A percentile compares a stretch with the other conserved stretches of the same genome.
phyloP scores from a whole-genome alignment of 53 echinoderm and acorn worm species.

The Actinopyga echinites region DNA sequence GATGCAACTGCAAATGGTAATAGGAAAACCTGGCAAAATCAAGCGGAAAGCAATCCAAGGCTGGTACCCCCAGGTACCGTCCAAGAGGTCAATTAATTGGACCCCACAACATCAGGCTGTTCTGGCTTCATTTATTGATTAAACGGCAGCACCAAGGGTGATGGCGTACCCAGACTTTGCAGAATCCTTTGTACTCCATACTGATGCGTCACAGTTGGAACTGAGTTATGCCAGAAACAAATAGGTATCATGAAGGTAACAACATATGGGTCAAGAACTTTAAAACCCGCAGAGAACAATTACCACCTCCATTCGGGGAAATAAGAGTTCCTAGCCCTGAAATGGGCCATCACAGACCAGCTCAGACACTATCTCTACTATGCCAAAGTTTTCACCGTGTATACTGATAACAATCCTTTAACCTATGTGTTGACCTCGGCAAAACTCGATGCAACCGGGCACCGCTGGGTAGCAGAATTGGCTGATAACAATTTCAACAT shows the following conservation, averaged over 20 bases:
- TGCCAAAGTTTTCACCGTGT: conserved; percentile 6
- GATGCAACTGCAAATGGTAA: no score
- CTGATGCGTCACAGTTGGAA: conserved; percentile 46
- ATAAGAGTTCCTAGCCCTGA: conserved; percentile 27
- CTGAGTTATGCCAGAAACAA: conserved; percentile 39
- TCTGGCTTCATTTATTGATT: conserved; percentile 33
- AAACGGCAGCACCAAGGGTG: not conserved
- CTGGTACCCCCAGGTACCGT: not conserved
- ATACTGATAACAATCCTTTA: not conserved
- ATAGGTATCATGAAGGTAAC: conserved; percentile 12
- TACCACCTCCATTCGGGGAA: conserved; percentile 45
- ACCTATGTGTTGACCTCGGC: not conserved
- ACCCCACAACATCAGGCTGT: conserved; percentile 24
- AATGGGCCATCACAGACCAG: conserved; percentile 56
- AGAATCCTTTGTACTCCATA: conserved; percentile 30
- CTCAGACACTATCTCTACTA: conserved; percentile 47
- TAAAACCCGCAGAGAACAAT: conserved; percentile 37
- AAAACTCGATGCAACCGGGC: not conserved
- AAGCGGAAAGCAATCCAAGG: no score
- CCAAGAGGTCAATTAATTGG: conserved; percentile 49
- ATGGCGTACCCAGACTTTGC: conserved; percentile 26
- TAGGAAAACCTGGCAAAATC: no score
- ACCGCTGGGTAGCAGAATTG: conserved; percentile 18
- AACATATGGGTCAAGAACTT: conserved; percentile 32
- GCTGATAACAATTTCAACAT: not conserved